Percentiles rank a stretch among this genome's conserved stretches.
phyloP scores from a whole-genome alignment of 2,888 invertebrate genomes.

The Diarsia rubi region DNA sequence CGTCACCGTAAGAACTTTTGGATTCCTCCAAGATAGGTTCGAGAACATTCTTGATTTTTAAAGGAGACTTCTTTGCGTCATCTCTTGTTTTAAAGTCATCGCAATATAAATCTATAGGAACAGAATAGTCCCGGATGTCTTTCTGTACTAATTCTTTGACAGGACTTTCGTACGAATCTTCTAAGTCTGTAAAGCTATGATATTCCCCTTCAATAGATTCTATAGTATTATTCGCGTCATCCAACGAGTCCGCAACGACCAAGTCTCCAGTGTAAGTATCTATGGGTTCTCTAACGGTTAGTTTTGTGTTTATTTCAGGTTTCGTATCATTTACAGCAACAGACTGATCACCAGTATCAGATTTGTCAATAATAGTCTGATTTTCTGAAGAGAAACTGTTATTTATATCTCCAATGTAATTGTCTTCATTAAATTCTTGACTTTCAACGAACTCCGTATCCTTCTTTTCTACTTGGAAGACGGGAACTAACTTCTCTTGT shows the following conservation, averaged over 20 bases:
- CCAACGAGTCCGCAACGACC: constrained; percentile 59
- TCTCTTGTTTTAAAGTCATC: constrained; percentile 80
- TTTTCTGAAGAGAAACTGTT: constrained; percentile 81
- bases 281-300: constrained; percentile 28
- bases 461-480: constrained; percentile 74
- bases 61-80: constrained; percentile 77
- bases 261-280: constrained; percentile 69
- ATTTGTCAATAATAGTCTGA: constrained; percentile 78
- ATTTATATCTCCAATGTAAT: constrained; percentile 81
- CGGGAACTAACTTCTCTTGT: constrained; percentile 73
- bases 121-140: constrained; percentile 88
- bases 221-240: constrained; percentile 70
- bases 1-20: constrained; percentile 84
- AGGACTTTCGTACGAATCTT: constrained; percentile 85
- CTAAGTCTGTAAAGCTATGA: constrained; percentile 86
- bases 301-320: constrained; percentile 29
- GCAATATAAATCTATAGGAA: constrained; percentile 86
- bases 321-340: constrained; percentile 30
- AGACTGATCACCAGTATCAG: constrained; percentile 36
- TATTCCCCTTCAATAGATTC: constrained; percentile 86
- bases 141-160: constrained; percentile 86
- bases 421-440: constrained; percentile 87
- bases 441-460: constrained; percentile 83
- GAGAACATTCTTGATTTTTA: constrained; percentile 74
- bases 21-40: constrained; percentile 89